Percentiles rank a stretch among this genome's conserved stretches.
Evolutionary conservation across 2,888 invertebrate species (phyloP).

Genomic region (Calliphora vomitoria): DNA sequence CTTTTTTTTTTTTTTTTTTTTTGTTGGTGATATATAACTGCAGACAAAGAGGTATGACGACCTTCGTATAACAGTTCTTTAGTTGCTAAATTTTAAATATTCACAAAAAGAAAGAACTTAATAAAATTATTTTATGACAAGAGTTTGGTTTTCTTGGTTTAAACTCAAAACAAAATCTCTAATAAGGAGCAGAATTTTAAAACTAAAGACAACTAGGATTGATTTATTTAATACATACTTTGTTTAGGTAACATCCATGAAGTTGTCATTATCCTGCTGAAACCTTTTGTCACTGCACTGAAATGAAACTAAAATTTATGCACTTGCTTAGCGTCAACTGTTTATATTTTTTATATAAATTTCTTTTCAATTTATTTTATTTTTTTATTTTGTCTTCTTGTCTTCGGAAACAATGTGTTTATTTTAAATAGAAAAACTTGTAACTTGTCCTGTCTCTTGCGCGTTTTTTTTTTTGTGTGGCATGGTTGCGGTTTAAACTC

Average conservation of each 20-base stretch:
- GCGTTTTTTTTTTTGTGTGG: constrained; percentile 35
- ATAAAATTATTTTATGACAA: too few relatives aligned
- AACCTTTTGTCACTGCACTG: constrained; percentile 8
- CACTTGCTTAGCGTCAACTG: constrained; percentile 59
- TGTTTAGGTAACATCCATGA: background rate
- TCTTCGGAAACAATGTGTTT: constrained; percentile 62
- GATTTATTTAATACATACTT: too few relatives aligned
- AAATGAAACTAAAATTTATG: constrained; percentile 53
- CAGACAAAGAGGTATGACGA: constrained; percentile 43
- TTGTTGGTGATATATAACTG: background rate
- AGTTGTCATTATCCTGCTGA: constrained; percentile 36
- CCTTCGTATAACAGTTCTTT: constrained; percentile 60
- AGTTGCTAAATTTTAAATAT: constrained; percentile 5
- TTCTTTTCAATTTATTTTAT: constrained; percentile 10
- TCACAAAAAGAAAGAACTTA: too few relatives aligned
- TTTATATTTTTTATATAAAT: constrained; percentile 36
- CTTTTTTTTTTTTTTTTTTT: constrained; percentile 12
- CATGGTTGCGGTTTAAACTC: constrained; percentile 60
- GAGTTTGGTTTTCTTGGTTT: too few relatives aligned
- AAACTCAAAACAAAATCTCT: too few relatives aligned
- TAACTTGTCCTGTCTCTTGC: constrained; percentile 67
- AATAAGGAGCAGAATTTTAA: too few relatives aligned
- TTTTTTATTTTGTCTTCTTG: constrained; percentile 42
- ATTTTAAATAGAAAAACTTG: constrained; percentile 59
- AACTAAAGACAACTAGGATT: too few relatives aligned